Evolutionary conservation across 2,888 invertebrate species (phyloP).

Genomic region (Lomographa bimaculata): DNA sequence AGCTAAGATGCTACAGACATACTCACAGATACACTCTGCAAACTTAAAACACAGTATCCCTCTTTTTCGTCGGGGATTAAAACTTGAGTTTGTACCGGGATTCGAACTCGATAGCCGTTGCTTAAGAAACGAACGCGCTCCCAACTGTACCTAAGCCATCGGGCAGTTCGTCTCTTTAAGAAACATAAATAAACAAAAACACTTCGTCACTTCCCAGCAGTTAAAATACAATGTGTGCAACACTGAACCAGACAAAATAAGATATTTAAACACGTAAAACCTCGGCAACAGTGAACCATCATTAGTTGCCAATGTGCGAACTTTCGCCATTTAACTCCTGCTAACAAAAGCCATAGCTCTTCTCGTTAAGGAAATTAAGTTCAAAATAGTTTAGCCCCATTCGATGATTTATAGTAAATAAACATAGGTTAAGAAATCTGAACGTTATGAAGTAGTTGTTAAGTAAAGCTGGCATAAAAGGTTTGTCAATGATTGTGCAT

Average conservation of each 20-base stretch:
- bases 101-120: too few relatives aligned
- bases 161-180: too few relatives aligned
- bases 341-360: neutral
- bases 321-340: constrained; percentile 1
- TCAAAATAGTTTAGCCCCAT: constrained; percentile 5
- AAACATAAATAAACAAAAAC: too few relatives aligned
- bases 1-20: too few relatives aligned
- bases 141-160: too few relatives aligned
- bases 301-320: constrained; percentile 16
- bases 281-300: constrained; percentile 14
- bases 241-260: constrained; percentile 7
- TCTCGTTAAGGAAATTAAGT: constrained; percentile 8
- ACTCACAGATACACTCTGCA: too few relatives aligned
- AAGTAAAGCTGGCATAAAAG: constrained; percentile 7
- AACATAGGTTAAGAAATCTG: constrained; percentile 17
- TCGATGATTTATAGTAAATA: constrained; percentile 17
- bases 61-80: too few relatives aligned
- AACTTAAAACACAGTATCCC: too few relatives aligned
- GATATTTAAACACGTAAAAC: constrained; percentile 10
- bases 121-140: too few relatives aligned
- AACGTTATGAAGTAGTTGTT: constrained; percentile 6
- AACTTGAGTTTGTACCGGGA: too few relatives aligned
- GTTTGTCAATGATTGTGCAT: constrained; percentile 13
- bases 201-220: constrained; percentile 9
- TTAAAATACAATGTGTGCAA: constrained; percentile 13